These are phyloP conservation scores for Polymixis lichenea DNA, from an alignment of 2,888 invertebrate genomes.

Conservation along the genomic window DNA sequence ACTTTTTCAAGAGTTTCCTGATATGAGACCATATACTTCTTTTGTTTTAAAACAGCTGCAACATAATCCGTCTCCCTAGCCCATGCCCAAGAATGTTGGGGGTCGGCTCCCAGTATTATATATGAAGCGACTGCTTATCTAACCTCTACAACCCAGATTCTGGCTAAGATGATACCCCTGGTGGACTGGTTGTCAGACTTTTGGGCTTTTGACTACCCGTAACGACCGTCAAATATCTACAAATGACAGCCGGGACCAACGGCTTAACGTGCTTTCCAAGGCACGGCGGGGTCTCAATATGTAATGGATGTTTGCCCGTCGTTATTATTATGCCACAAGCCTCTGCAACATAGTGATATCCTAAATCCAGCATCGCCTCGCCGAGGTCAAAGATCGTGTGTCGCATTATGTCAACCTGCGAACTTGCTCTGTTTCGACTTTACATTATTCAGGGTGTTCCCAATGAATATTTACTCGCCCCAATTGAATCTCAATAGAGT, in stretches of 20 bases:
- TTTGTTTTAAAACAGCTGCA: conserved; percentile 24
- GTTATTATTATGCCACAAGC: not conserved
- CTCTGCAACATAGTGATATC: conserved; percentile 22
- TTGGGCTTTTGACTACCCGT: not conserved
- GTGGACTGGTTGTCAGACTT: not conserved
- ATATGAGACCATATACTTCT: not conserved
- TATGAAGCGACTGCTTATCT: not conserved
- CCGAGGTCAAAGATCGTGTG: conserved; percentile 67
- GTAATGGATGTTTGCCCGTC: not conserved
- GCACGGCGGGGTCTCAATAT: not conserved
- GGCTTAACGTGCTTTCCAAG: not conserved
- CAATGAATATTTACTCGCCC: conserved; percentile 76
- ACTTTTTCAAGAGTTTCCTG: no score
- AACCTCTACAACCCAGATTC: not conserved
- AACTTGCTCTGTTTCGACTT: conserved; percentile 74
- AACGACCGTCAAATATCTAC: not conserved
- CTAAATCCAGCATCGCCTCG: conserved; percentile 20
- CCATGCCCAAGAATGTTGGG: not conserved
- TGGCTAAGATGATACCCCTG: not conserved
- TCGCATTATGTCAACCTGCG: conserved; percentile 71
- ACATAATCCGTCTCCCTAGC: not conserved
- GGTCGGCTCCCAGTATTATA: not conserved
- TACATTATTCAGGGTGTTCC: conserved; percentile 76
- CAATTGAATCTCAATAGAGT: conserved; percentile 75
- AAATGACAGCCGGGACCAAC: not conserved